Evolutionary conservation across 2,113 vertebrate genomes (phyloP), one percentile per base, ranked within the genome.

Genomic region (Clarias macrocephalus): DNA sequence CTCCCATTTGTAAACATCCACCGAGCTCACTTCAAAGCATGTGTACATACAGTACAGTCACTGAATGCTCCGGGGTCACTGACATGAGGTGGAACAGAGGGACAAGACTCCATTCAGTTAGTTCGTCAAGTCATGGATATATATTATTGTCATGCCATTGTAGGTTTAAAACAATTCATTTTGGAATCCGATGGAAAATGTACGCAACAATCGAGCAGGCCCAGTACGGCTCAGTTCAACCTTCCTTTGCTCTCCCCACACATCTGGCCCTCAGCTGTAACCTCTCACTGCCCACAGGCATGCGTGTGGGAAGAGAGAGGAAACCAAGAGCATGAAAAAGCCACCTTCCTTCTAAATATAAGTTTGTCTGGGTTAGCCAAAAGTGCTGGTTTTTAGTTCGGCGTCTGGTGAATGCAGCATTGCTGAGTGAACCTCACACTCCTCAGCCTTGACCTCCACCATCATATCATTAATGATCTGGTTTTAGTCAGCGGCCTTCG

Each of bases 281-380:
- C 86, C 60, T 76, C 83, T 86, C 62, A 33, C 81, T 86, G 83
- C 92, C 91, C 91, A 86, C 90, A 88, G 83, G 93, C 93, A 92
- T 92, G 91, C 91, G 91, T 93, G 95, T 93, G 93, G 93, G 92
- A 93, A 91, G 91, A 91, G 82, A 93, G 89, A 94, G 90, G 91
- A 95, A 94, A 94, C 94, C 93, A 91, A 93, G 92, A 92, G 92
- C 93, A 93, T 89, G 92, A 94, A 93, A 94, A 92, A 93, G 92
- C 88, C 89, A 90, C 91, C 92, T 91, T 91, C 89, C 72, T 93
- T 93, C 94, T 95, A 95, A 95, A 95, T 95, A 95, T 95, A 95
- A 93, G 90, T 56, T 91, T 88, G 89, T 91, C 87, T 90, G 92
- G 92, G 91, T 93, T 87, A 92, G 94, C 94, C 95, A 94, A 94